Evolutionary conservation across 92 coral and sea anemone species (phyloP).

Genomic region (Parazoanthus swiftii): DNA sequence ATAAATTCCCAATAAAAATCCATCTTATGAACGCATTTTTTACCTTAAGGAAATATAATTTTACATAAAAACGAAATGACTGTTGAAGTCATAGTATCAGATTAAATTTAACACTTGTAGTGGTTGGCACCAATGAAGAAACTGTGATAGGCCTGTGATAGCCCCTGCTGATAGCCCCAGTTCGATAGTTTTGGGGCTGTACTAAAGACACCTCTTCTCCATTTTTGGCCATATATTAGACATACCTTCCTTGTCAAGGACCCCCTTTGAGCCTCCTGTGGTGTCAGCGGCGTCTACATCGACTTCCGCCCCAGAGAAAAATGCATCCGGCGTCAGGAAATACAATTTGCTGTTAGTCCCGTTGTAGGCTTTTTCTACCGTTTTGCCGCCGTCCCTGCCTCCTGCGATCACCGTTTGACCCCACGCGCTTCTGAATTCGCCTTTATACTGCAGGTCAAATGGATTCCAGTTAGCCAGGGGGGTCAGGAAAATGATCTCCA

Average conservation of each 20-base stretch:
- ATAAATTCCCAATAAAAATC: no score
- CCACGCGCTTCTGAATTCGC: constrained; percentile 16
- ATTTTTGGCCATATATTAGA: neutral
- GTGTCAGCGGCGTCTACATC: constrained; percentile 72
- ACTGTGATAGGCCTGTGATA: no score
- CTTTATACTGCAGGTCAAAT: constrained; percentile 72
- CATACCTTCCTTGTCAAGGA: constrained; percentile 56
- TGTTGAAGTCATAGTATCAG: no score
- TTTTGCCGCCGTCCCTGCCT: constrained; percentile 53
- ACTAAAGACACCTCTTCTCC: neutral
- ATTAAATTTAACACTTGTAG: no score
- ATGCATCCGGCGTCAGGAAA: constrained; percentile 57
- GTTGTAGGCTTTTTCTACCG: constrained; percentile 51
- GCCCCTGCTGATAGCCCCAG: no score
- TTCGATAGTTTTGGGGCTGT: neutral
- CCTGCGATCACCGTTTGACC: constrained; percentile 64
- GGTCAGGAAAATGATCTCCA: constrained; percentile 73
- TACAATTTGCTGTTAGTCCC: constrained; percentile 64
- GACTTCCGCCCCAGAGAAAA: constrained; percentile 62
- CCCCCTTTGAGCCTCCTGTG: constrained; percentile 57
- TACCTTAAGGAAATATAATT: no score
- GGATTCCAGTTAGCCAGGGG: constrained; percentile 85
- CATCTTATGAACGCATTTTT: no score
- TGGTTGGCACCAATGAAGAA: no score
- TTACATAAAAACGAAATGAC: no score